Conservation (phyloP, 2,888 invertebrate genomes). For the Netelia melanura region DNA sequence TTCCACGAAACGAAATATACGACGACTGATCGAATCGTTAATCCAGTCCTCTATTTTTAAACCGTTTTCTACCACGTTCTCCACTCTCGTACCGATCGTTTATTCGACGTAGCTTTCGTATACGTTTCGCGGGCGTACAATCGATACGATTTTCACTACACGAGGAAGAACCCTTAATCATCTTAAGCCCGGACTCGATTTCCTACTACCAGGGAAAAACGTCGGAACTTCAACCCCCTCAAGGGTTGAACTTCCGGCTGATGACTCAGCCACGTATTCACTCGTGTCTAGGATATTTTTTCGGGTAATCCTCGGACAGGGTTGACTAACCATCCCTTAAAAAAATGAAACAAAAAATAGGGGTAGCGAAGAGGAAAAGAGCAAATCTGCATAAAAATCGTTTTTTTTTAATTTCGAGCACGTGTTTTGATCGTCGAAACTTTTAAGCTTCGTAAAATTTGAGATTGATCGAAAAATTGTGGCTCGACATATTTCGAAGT, state of each 20-base stretch:
- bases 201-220: not conserved
- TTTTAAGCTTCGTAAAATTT: too few species aligned
- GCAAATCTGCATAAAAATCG: too few species aligned
- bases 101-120: not conserved
- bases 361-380: not conserved
- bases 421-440: too few species aligned
- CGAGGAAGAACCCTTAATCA: not conserved
- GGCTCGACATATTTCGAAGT: too few species aligned
- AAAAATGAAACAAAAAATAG: not conserved
- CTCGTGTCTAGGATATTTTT: not conserved
- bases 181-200: conserved; percentile 1
- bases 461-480: too few species aligned
- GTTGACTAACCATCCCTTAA: not conserved
- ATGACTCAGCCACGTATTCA: not conserved
- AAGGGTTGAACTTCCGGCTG: too few species aligned
- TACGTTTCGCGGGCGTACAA: not conserved
- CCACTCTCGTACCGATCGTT: not conserved
- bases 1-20: not conserved
- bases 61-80: not conserved
- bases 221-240: not conserved
- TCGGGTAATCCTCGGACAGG: not conserved
- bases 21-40: not conserved
- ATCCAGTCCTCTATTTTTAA: not conserved
- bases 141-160: not conserved
- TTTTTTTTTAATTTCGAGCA: too few species aligned